These are phyloP conservation scores for Pygmarrhopalites habei DNA, from an alignment of 1,140 invertebrate species.

Conservation along the genomic window DNA sequence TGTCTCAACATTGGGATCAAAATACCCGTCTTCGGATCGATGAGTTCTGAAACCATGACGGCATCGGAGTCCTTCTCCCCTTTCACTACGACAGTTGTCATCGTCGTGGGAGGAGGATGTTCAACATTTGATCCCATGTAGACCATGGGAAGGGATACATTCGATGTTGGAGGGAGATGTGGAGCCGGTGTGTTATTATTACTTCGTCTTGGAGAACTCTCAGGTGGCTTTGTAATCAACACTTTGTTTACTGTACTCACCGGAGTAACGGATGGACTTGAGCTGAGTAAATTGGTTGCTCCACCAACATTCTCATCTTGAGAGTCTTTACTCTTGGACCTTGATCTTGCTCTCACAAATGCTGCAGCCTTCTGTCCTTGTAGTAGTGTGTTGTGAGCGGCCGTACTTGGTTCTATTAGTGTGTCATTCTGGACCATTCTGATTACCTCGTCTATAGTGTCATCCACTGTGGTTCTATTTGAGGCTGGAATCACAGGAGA, in stretches of 20 bases:
- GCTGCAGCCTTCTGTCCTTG: no score
- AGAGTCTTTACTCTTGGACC: conserved; percentile 30
- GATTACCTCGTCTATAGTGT: conserved; percentile 77
- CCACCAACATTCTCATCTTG: neutral
- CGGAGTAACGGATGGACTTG: neutral
- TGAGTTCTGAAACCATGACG: conserved; percentile 43
- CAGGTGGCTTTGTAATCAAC: neutral
- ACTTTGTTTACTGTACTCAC: neutral
- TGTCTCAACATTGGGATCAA: conserved; percentile 59
- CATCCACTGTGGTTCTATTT: conserved; percentile 65
- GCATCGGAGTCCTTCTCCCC: conserved; percentile 4
- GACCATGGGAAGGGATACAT: neutral
- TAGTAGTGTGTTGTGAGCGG: neutral
- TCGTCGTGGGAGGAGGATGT: neutral
- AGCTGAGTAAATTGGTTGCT: no score
- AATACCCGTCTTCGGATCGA: conserved; percentile 69
- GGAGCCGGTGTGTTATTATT: conserved; percentile 6
- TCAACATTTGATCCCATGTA: no score
- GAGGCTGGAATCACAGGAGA: conserved; percentile 9
- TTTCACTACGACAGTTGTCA: conserved; percentile 67
- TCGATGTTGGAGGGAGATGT: neutral
- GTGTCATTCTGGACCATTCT: conserved; percentile 42
- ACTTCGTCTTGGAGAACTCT: conserved; percentile 1
- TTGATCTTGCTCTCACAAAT: neutral
- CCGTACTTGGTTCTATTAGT: neutral